Evolutionary conservation across 2,888 invertebrate genomes (phyloP).

Genomic region (Antitype chi): DNA sequence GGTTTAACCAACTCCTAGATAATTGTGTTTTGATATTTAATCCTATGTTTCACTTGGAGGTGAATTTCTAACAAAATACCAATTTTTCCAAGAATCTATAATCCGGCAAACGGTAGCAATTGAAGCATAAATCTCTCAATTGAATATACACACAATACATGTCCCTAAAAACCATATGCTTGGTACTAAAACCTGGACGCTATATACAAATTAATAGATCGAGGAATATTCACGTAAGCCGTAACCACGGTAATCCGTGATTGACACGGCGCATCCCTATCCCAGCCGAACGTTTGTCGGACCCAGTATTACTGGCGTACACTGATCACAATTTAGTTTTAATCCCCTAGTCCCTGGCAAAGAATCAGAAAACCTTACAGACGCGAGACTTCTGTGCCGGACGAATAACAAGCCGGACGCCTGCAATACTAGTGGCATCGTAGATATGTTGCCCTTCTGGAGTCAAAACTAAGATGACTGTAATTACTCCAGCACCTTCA

Average conservation of each 20-base stretch:
- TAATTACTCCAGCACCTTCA: not conserved
- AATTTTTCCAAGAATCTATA: not conserved
- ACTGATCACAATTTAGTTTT: slow-evolving; percentile 68
- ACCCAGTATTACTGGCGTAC: slow-evolving; percentile 56
- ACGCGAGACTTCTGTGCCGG: not conserved
- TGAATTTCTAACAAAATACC: not conserved
- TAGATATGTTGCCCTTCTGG: too few species aligned
- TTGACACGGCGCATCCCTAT: slow-evolving; percentile 47
- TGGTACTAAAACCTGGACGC: slow-evolving; percentile 1
- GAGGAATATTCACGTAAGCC: slow-evolving; percentile 27
- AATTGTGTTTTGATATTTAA: not conserved
- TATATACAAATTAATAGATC: slow-evolving; percentile 15
- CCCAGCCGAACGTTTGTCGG: slow-evolving; percentile 36
- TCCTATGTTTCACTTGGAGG: too few species aligned
- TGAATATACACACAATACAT: not conserved
- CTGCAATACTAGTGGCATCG: too few species aligned
- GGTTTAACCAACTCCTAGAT: not conserved
- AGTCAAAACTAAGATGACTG: not conserved
- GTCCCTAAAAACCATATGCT: not conserved
- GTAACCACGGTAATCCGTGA: slow-evolving; percentile 54
- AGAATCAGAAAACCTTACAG: slow-evolving; percentile 9
- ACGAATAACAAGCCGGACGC: too few species aligned
- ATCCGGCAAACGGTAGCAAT: not conserved
- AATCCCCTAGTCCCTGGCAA: slow-evolving; percentile 50
- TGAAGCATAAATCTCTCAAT: not conserved